Evolutionary conservation across 2,113 vertebrate species (phyloP), one percentile per base, ranked within the genome.

Genomic region (Lipotes vexillifer): DNA sequence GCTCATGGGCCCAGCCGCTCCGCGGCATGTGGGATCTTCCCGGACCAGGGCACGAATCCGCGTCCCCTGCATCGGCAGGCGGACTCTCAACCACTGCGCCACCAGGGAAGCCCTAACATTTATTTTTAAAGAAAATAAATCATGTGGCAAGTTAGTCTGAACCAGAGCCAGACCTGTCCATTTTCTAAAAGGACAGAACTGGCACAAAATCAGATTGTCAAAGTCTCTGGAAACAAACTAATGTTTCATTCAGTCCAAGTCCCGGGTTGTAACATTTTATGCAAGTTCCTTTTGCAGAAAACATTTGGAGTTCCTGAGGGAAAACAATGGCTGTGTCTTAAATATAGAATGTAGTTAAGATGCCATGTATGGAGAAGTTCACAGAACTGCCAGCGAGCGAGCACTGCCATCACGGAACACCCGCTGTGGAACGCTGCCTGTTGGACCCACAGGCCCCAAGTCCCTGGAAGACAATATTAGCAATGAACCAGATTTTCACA

Each of bases 71-170:
- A 46, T 46, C 0, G 46, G 46, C 46, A 46, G 46, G 46, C 10
- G 46, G 46, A 46, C 46, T 46, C 46, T 46, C 11, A 46, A 46
- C 46, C 46, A 46, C 46, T 12, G 46, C 11, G 46, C 46, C 46
- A 46, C 46, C 46, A 46, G 46, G 46, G 46, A 12, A 46, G 46
- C 46, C 46, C 46, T 81, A 84, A 81, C 57, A 63, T 78, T 78
- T 87, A 74, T 68, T 80, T 93, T 63, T 77, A 88, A 91, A 95
- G 88, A 95, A 91, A 94, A 88, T 36, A 88, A 94, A 82, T 93
- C 59, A 68, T 1, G 15, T 72, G 86, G 55, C 25, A 78, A 94
- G 27, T 31, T 68, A 41, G 8, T 49, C 55, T 27, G 55, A 97
- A 49, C n/a, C 25, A 78, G 77, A 93, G 49, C 20, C 21, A 69